phyloP scores from a whole-genome alignment of 2,797 vertebrate species.

The Dryobates pubescens region DNA sequence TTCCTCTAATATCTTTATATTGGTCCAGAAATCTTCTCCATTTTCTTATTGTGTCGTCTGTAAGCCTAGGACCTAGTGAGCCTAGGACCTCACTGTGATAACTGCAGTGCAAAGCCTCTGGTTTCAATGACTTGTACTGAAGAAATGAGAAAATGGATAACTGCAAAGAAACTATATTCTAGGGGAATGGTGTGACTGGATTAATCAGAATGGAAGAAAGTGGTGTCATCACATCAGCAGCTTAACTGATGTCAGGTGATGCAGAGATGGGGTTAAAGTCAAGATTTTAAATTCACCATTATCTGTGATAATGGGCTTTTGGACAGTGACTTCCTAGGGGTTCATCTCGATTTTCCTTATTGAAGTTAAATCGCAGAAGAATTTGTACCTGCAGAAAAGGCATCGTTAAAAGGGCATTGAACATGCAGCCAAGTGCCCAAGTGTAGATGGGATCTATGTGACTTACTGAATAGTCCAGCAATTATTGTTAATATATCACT shows the following conservation, averaged over 20 bases:
- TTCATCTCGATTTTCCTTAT: neutral
- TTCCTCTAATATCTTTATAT: neutral
- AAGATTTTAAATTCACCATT: neutral
- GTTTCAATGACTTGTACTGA: neutral
- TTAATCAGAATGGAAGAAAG: neutral
- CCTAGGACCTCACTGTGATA: neutral
- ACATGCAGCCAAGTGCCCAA: neutral
- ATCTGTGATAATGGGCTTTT: neutral
- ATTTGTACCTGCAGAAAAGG: neutral
- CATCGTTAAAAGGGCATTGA: neutral
- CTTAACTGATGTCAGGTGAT: neutral
- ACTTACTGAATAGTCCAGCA: conserved; percentile 29
- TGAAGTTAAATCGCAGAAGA: neutral
- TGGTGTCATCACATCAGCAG: neutral
- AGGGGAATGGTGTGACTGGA: neutral
- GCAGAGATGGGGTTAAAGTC: neutral
- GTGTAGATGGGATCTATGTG: neutral
- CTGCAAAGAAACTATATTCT: neutral
- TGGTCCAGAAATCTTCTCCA: neutral
- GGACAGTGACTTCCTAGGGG: neutral
- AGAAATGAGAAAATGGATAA: neutral
- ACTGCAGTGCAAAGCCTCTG: neutral
- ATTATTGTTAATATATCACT: neutral
- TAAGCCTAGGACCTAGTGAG: no score
- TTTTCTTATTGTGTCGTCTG: neutral